Base-by-base conservation (phyloP, 2,888 invertebrate species). In the Onthophagus sagittarius region DNA sequence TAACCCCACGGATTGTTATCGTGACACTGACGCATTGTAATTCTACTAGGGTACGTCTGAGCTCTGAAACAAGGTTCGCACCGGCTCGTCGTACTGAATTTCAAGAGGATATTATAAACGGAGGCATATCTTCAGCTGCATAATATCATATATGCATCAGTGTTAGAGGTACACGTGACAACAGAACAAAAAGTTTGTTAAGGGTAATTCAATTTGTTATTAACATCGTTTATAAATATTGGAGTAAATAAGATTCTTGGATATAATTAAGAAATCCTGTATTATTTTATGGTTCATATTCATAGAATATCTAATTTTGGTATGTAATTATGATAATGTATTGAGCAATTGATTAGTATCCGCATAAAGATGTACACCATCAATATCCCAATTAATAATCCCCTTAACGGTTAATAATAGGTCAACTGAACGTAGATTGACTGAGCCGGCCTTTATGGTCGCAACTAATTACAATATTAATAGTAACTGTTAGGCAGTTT, bases 1-100 rank as follows among this genome's bases (percentile, higher is more conserved):
- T 67, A 67, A 32, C 67, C 67, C 67, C 32, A 32, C 67, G 67
- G 67, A 67, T 67, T 67, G 67, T 67, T 67, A 67, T 67, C 67
- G 31, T 32, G 67, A 67, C 67, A 67, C 67, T 67, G 67, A 23
- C 13, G 67, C 67, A 67, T 67, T 67, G 67, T 15, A 67, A 67
- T 67, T 67, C 67, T 31, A 11, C n/a, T 6, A 67, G 67, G 23
- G 67, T 67, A 67, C 15, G 67, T 31, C n/a, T 23, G 31, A 14
- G 23, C 31, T 5, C 23, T 9, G 67, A 67, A 23, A 23, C 23
- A 23, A 23, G 13, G 6, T 15, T 67, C 67, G 15, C 67, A 23
- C 23, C 32, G 67, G 23, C 67, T 67, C 15, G 31, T 5, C 23
- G 67, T 67, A 5, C 32, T 67, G 67, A 67, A 67, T 67, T 23